Evolutionary conservation across 2,888 invertebrate species (phyloP), one percentile per base, ranked within the genome.

Genomic region (Aspidapion aeneum): DNA sequence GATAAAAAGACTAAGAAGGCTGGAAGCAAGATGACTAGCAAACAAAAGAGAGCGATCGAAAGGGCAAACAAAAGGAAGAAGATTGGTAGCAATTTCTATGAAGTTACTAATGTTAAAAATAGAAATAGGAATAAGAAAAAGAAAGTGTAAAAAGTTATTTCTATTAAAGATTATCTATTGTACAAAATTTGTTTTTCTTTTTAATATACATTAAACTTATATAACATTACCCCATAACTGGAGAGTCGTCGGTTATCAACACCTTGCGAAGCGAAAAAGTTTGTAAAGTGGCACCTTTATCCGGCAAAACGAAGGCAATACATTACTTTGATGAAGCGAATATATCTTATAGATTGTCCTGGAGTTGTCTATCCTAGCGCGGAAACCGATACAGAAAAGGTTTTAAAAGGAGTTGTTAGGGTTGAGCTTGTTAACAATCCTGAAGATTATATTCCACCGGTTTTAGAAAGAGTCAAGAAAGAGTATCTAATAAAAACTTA

Each of bases 271-370:
- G 93, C 9, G 96, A 98, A 75, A 98, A 99, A 81, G 99, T 99
- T 0, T 99, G 99, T 79, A 99, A 97, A 79, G 97, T 92, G 0
- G 99, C 99, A 2, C 99, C 99, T 0, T 95, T 99, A 74, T 98
- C 99, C 63, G 99, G 99, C 2, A 94, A 95, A 81, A 95, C 94
- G 0, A 95, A 95, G 99, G 99, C 99, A 99, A 79, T 99, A 99
- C 77, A 96, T 99, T 52, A 98, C 98, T 0, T 81, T 99, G 60
- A 99, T 99, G 98, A 89, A 88, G 72, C 86, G 94, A 71, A 98
- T 99, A 75, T 99, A 93, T 79, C 83, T 99, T 16, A 98, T 99
- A 71, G 99, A 99, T 83, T 99, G 98, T 79, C 99, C 99, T 1
- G 99, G 99, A 48, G 93, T 99, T 61, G 99, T 99, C 2, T 98